Base-by-base conservation (phyloP, 2,113 vertebrate genomes). In the Platichthys stellatus region DNA sequence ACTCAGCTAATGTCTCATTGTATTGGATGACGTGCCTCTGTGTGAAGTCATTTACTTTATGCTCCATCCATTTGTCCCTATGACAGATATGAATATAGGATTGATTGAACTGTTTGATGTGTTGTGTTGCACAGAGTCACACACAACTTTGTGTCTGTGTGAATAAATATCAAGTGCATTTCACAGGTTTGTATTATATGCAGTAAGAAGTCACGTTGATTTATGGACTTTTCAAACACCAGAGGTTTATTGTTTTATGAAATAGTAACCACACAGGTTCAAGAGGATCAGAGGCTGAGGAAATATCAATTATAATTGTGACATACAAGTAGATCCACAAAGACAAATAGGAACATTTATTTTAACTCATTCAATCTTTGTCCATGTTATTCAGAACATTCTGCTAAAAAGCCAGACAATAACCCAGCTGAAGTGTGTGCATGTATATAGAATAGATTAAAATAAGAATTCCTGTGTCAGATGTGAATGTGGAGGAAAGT, bases 71-170 rank as follows among this genome's bases (percentile, higher is more conserved):
- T 66, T 49, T 21, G 26, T 64, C 65, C 61, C 47, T 12, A 35
- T 58, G 49, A 23, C 49, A 14, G 51, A 8, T 9, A n/a, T n/a
- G 51, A 54, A 54, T 20, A 10, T 20, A 54, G 3, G 40, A 63
- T n/a, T 79, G 64, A 68, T 70, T 49, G 51, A 69, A 15, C 24
- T 51, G 59, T 58, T 57, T 49, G 57, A 56, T 67, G 63, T 67
- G 12, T 4, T 3, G 5, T 18, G 31, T 58, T 31, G 6, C 6
- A 31, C 31, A 31, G 6, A 31, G 7, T 31, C 47, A 51, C 47
- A 51, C 15, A 51, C 47, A 17, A 18, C 15, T 51, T 17, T 3
- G n/a, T 54, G 63, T 17, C 23, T 45, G 76, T 31, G 21, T 61
- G 63, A 43, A 40, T 54, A 54, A 45, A 60, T 49, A 61, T 66